phyloP scores from a whole-genome alignment of 2,797 vertebrate species.

The Erithacus rubecula region DNA sequence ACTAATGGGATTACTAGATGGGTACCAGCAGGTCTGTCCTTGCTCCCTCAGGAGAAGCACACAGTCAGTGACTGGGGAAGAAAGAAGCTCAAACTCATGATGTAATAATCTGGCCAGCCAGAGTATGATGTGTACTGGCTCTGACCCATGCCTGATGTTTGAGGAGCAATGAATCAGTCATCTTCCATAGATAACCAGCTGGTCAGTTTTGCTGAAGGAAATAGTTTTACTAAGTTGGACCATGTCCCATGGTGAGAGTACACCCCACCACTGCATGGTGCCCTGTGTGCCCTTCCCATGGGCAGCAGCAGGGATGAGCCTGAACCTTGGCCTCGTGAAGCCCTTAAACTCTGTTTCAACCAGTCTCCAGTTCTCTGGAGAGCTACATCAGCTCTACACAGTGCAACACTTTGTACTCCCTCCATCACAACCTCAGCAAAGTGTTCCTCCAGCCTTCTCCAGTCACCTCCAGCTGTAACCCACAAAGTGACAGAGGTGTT shows the following conservation, averaged over 20 bases:
- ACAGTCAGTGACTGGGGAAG: background rate
- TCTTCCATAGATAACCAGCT: background rate
- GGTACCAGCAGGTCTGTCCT: background rate
- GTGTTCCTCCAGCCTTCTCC: background rate
- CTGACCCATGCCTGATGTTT: fast-evolving
- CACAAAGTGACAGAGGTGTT: background rate
- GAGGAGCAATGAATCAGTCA: background rate
- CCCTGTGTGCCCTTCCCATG: background rate
- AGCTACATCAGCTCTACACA: background rate
- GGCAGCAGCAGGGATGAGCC: background rate
- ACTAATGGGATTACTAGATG: background rate
- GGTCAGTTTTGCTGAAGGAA: background rate
- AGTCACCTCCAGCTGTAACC: background rate
- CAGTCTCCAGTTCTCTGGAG: background rate
- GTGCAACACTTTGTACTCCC: background rate
- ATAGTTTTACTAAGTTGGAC: background rate
- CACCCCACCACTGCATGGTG: background rate
- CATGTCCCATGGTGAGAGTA: background rate
- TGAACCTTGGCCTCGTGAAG: background rate
- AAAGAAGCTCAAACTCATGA: background rate
- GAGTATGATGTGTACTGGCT: background rate
- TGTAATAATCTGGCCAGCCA: background rate
- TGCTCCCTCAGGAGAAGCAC: background rate
- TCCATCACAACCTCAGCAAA: background rate
- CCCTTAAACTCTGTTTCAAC: background rate